Evolutionary conservation across 2,888 invertebrate genomes (phyloP).

Genomic region (Hymenopus coronatus): DNA sequence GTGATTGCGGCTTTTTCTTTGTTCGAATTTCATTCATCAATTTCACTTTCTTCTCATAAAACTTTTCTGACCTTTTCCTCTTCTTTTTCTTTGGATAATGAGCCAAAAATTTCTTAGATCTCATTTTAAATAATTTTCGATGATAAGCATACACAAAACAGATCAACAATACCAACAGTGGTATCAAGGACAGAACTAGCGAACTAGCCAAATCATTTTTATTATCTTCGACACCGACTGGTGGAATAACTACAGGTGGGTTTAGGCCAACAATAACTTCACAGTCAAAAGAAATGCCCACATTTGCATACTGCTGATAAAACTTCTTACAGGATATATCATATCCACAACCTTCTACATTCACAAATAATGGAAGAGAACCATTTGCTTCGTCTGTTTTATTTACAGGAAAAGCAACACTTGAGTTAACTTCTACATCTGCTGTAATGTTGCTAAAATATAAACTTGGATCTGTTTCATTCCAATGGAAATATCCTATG

Average conservation of each 20-base stretch:
- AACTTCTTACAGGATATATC: conserved; percentile 34
- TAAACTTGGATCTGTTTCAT: background rate
- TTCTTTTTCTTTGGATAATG: background rate
- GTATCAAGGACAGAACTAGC: conserved; percentile 29
- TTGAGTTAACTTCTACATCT: background rate
- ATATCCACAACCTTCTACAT: conserved; percentile 34
- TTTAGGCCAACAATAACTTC: conserved; percentile 26
- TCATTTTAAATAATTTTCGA: conserved; percentile 25
- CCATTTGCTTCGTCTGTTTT: background rate
- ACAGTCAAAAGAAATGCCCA: conserved; percentile 32
- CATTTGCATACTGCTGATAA: conserved; percentile 29
- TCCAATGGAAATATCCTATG: background rate
- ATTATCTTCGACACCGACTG: conserved; percentile 2
- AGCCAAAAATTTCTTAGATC: conserved; percentile 20
- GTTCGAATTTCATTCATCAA: conserved; percentile 13
- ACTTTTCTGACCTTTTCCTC: conserved; percentile 13
- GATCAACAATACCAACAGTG: conserved; percentile 27
- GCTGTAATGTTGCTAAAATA: background rate
- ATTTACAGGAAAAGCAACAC: background rate
- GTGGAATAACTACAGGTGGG: conserved; percentile 29
- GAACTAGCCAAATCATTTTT: conserved; percentile 7
- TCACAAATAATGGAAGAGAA: conserved; percentile 31
- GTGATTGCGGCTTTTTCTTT: background rate
- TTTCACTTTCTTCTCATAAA: conserved; percentile 27
- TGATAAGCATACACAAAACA: conserved; percentile 23